Conservation (phyloP, 2,888 invertebrate species). For the Cerastis leucographa region DNA sequence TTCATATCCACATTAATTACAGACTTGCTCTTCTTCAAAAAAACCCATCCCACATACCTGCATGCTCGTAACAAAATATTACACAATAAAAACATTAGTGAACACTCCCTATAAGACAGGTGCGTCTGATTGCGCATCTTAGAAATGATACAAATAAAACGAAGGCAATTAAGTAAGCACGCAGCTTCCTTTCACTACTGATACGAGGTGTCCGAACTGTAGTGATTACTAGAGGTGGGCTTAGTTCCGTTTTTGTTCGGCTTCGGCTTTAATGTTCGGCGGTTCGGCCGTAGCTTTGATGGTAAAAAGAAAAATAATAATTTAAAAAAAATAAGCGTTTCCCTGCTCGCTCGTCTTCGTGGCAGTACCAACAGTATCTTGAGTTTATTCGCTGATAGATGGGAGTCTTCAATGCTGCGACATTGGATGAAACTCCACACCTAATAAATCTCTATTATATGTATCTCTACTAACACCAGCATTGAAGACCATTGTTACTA, state of each 20-base stretch:
- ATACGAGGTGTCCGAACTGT: slow-evolving; percentile 52
- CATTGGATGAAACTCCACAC: too few species aligned
- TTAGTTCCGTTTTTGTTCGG: slow-evolving; percentile 8
- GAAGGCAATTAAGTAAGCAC: slow-evolving; percentile 77
- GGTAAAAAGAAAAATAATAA: rapidly evolving
- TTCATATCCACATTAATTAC: too few species aligned
- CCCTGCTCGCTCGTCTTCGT: too few species aligned
- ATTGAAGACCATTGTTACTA: too few species aligned
- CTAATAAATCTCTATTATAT: too few species aligned
- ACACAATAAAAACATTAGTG: slow-evolving; percentile 50
- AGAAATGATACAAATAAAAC: slow-evolving; percentile 85
- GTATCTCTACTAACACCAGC: too few species aligned
- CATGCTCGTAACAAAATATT: slow-evolving; percentile 30
- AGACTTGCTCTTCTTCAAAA: slow-evolving; percentile 12
- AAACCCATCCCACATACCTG: slow-evolving; percentile 18
- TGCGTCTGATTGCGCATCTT: slow-evolving; percentile 76
- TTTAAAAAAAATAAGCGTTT: too few species aligned
- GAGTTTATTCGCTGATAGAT: too few species aligned
- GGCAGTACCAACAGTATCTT: too few species aligned
- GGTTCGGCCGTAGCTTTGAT: neutral
- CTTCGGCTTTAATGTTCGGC: slow-evolving; percentile 10
- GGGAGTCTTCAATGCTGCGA: too few species aligned
- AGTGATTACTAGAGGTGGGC: slow-evolving; percentile 43
- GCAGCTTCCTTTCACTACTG: slow-evolving; percentile 82
- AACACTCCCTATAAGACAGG: slow-evolving; percentile 67